phyloP scores from a whole-genome alignment of 1,140 invertebrate genomes.

The Metopolophium dirhodum region DNA sequence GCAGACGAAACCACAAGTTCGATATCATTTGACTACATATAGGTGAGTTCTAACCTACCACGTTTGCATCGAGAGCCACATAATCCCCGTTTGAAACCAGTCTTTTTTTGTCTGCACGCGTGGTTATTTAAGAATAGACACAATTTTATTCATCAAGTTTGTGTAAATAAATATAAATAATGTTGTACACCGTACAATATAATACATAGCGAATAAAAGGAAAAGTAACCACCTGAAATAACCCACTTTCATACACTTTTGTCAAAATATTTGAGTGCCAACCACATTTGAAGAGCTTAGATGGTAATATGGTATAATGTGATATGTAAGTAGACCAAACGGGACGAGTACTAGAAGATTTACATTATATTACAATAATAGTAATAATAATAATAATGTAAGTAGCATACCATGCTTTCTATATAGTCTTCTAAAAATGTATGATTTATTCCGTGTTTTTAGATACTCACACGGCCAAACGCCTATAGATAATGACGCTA shows the following conservation, averaged over 20 bases:
- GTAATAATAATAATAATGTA: neutral
- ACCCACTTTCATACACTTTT: neutral
- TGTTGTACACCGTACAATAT: neutral
- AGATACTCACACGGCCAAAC: neutral
- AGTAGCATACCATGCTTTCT: neutral
- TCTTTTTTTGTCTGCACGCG: neutral
- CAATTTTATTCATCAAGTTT: neutral
- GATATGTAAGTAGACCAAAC: neutral
- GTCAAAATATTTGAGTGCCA: neutral
- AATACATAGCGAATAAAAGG: neutral
- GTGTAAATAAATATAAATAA: neutral
- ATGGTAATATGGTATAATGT: too few relatives aligned
- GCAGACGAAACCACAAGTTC: neutral
- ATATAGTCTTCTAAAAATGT: neutral
- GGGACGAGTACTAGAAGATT: neutral
- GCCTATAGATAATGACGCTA: neutral
- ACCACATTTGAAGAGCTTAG: neutral
- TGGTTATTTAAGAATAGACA: neutral
- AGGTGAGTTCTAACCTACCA: too few relatives aligned
- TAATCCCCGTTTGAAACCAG: neutral
- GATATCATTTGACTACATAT: neutral
- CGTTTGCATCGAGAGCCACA: neutral
- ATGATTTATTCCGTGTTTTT: neutral
- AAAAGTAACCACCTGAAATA: neutral
- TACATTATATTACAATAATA: neutral